Evolutionary conservation across 2,797 vertebrate species (phyloP), one percentile per base, ranked within the genome.

Genomic region (Myotis daubentonii): DNA sequence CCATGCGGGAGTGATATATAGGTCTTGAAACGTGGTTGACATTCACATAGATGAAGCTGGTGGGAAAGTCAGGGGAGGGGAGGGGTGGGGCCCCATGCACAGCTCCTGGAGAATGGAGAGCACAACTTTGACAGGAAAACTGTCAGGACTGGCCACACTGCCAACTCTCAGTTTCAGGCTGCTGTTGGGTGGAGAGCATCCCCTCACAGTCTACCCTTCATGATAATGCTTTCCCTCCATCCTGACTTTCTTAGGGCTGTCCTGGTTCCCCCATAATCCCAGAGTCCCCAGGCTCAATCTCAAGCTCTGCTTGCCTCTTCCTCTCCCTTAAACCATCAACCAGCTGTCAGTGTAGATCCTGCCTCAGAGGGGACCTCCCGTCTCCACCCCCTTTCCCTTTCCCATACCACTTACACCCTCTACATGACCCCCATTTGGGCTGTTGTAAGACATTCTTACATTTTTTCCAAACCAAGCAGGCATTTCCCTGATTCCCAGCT

Each of bases 81-180:
- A 41, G 44, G 25, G 22, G 15, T 0, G 9, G 22, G 5, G 6
- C 53, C 17, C 6, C 28, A 4, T 0, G 1, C 10, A 4, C n/a
- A 23, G 0, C 20, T 33, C 19, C 83, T 11, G n/a, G 75, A 41
- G 10, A n/a, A 2, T 0, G 30, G 60, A 71, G 8, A 62, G n/a
- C 19, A 1, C 72, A 12, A 3, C 68, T 70, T n/a, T 13, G 6
- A 23, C 15, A 30, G 78, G n/a, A 33, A 53, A 25, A n/a, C 17
- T 30, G n/a, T 38, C 23, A 16, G 49, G 0, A 20, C 30, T 0
- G 2, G 22, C 11, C 4, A 80, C 16, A 0, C 7, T 1, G 0
- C 47, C n/a, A 12, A 2, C 55, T 38, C 49, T 78, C 74, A 30
- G 51, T 16, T 3, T 25, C 20, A 3, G 55, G 72, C 13, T 89